Evolutionary conservation across 2,888 invertebrate species (phyloP), one percentile per base, ranked within the genome.

Genomic region (Platynereis dumerilii): DNA sequence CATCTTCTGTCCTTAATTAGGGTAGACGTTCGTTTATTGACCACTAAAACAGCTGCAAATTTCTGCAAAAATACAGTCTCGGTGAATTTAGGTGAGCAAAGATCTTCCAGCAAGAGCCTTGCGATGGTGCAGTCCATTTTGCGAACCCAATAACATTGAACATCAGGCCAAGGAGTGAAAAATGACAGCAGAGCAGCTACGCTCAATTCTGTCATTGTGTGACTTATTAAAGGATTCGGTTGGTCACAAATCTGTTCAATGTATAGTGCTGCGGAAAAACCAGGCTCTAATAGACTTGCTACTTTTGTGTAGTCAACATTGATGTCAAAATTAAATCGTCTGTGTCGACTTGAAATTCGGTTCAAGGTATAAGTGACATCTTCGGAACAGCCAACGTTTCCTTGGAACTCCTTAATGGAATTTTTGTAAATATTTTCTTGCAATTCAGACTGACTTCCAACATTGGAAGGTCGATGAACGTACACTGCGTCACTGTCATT

Each of bases 41-140:
- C 48, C 7, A 48, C 48, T 5, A 48, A n/a, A 22, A 48, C n/a
- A 48, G 48, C 48, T 48, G n/a, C 7, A 48, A 48, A 48, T 48
- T 22, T 48, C 48, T 22, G 48, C n/a, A 48, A n/a, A 22, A 20
- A 48, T 22, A 48, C 48, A 5, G 17, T 20, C 20, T 5, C 7
- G 7, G 48, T 48, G n/a, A 48, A 48, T 22, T 48, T 48, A 48
- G 48, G 20, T 12, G 3, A 20, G 20, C n/a, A 22, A 12, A 7
- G 7, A 20, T 22, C 22, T n/a, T 48, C 10, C 7, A n/a, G 48
- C 20, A 48, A n/a, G 3, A 48, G n/a, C 7, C 22, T 22, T 20
- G 48, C 7, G n/a, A 48, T 22, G 7, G n/a, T 48, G 20, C 3
- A 10, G 20, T 48, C 20, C 3, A 48, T n/a, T 20, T 48, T n/a